Percentiles rank a stretch among this genome's conserved stretches.
phyloP scores from a whole-genome alignment of 2,113 vertebrate species.

The Origma solitaria region DNA sequence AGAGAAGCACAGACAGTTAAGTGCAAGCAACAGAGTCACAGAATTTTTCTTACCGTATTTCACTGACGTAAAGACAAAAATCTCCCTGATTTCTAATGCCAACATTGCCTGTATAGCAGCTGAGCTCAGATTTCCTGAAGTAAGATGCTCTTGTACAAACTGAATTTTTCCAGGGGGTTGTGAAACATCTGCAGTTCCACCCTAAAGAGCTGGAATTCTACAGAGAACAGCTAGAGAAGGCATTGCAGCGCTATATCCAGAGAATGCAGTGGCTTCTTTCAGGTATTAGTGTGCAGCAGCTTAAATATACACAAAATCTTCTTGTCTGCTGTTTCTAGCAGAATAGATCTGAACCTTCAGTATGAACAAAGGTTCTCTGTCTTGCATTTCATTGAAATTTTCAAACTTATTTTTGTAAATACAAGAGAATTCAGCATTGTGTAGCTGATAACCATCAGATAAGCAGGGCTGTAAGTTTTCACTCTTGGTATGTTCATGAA shows the following conservation, averaged over 20 bases:
- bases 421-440: neutral
- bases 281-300: conserved; percentile 51
- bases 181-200: conserved; percentile 74
- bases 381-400: neutral
- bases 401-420: neutral
- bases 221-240: conserved; percentile 50
- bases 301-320: neutral
- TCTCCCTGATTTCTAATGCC: neutral
- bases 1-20: neutral
- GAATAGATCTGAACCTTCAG: neutral
- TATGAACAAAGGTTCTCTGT: neutral
- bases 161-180: conserved; percentile 67
- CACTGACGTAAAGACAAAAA: neutral
- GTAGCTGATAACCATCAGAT: neutral
- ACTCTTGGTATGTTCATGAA: neutral
- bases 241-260: conserved; percentile 58
- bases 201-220: conserved; percentile 72
- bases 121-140: neutral
- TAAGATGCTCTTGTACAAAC: neutral
- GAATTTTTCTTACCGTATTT: neutral
- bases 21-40: neutral
- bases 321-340: neutral
- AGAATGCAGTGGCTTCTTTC: conserved; percentile 83
- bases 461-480: neutral
- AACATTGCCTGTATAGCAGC: neutral